Evolutionary conservation across 2,888 invertebrate genomes (phyloP), one percentile per base, ranked within the genome.

Genomic region (Actias luna): DNA sequence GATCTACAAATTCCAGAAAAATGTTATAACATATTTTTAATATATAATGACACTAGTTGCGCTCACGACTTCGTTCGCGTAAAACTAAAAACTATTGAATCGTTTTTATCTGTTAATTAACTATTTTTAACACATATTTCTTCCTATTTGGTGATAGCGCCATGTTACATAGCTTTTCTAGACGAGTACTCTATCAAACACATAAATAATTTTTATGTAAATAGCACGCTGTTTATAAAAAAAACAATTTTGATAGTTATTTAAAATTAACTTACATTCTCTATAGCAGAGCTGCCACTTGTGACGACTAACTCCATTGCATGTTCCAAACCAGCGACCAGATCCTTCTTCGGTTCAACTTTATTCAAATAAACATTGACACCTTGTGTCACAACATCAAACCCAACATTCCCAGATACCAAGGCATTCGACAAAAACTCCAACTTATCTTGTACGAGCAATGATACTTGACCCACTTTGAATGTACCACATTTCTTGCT

Each of bases 301-400:
- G 95, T 94, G 18, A 98, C 94, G 52, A 95, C 94, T 61, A 98
- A 78, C 71, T 95, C 94, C 89, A 98, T 94, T 25, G 94, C 93
- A 83, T 98, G 97, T 71, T 96, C 95, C 67, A 97, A 93, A 0
- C 98, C 98, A 0, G 97, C 97, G 7, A 98, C 93, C 58, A 98
- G 89, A 73, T 97, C 96, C 68, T 95, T 95, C 84, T 89, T 94
- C 76, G 84, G 94, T 65, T 84, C 92, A 50, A 85, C 92, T 69
- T 88, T 94, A 84, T 93, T 93, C 69, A 93, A 78, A 70, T 83
- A 92, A 18, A 93, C 92, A 64, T 84, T 89, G 0, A 93, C 83
- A 1, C 92, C 93, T 65, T 92, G 89, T 0, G 93, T 94, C 0
- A 93, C 92, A 33, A 94, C 94, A 70, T 94, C 93, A 64, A 86